Conservation (phyloP, 2,797 vertebrate genomes). For the Balearica regulorum region DNA sequence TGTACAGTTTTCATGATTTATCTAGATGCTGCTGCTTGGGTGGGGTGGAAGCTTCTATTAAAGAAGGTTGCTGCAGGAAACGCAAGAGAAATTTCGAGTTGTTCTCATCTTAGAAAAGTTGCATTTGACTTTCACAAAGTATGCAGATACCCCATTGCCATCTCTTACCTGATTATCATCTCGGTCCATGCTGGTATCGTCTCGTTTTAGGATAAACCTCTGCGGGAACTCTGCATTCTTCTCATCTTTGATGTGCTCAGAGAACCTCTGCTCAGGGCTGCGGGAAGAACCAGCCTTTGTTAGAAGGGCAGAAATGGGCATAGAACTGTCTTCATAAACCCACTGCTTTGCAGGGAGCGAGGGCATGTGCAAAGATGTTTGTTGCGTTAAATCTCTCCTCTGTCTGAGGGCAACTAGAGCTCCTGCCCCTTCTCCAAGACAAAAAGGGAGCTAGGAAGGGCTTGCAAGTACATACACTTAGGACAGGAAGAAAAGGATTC, state of each 20-base stretch:
- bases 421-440: neutral
- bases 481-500: neutral
- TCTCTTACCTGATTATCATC: constrained; percentile 94
- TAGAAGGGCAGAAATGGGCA: neutral
- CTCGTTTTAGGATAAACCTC: constrained; percentile 96
- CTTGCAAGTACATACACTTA: neutral
- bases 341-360: neutral
- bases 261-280: constrained; percentile 98
- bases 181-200: constrained; percentile 96
- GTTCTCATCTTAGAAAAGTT: neutral
- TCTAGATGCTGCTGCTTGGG: neutral
- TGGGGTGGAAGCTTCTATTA: neutral
- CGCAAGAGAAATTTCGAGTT: neutral
- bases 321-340: neutral
- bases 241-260: constrained; percentile 98
- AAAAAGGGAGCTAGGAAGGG: neutral
- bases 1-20: neutral
- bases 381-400: neutral
- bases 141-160: neutral
- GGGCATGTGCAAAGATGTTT: accelerated
- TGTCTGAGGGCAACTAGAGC: neutral
- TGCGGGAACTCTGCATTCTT: constrained; percentile 95
- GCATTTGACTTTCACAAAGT: neutral
- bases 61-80: neutral
- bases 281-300: constrained; percentile 2